A percentile compares a stretch with the other conserved stretches of the same genome.
phyloP scores from a whole-genome alignment of 1,140 invertebrate species.

The Drosophila aff. region DNA sequence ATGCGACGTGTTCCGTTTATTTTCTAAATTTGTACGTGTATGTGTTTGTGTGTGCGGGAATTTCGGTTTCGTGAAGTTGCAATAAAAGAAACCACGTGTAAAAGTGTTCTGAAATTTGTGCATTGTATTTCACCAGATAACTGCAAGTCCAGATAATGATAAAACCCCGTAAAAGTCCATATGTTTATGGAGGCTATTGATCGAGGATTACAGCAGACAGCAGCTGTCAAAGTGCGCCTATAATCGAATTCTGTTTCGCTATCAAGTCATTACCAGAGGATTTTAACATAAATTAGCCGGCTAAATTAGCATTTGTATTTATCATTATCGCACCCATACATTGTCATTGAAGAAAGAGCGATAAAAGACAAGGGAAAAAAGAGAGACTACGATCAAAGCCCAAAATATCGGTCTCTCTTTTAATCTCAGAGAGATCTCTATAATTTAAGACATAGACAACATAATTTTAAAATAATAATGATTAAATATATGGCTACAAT shows the following conservation, averaged over 20 bases:
- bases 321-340: constrained; percentile 38
- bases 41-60: constrained; percentile 55
- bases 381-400: constrained; percentile 1
- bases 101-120: constrained; percentile 38
- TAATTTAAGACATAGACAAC: not conserved
- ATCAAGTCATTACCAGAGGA: not conserved
- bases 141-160: not conserved
- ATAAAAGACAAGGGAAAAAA: not conserved
- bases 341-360: not conserved
- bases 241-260: not conserved
- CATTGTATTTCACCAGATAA: not conserved
- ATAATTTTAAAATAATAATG: too few species aligned
- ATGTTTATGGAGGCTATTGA: not conserved
- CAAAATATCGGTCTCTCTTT: not conserved
- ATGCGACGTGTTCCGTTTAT: constrained; percentile 64
- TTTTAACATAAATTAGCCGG: constrained; percentile 49
- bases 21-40: constrained; percentile 17
- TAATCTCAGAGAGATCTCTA: not conserved
- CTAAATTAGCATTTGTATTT: constrained; percentile 48
- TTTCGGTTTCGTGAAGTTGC: constrained; percentile 72
- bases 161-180: not conserved
- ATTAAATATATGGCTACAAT: not conserved
- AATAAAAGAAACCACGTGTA: constrained; percentile 64
- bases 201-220: not conserved
- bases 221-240: constrained; percentile 1